A percentile compares a stretch with the other conserved stretches of the same genome.
Evolutionary conservation across 1,140 invertebrate genomes (phyloP).

Genomic region (Coenobita brevimanus): DNA sequence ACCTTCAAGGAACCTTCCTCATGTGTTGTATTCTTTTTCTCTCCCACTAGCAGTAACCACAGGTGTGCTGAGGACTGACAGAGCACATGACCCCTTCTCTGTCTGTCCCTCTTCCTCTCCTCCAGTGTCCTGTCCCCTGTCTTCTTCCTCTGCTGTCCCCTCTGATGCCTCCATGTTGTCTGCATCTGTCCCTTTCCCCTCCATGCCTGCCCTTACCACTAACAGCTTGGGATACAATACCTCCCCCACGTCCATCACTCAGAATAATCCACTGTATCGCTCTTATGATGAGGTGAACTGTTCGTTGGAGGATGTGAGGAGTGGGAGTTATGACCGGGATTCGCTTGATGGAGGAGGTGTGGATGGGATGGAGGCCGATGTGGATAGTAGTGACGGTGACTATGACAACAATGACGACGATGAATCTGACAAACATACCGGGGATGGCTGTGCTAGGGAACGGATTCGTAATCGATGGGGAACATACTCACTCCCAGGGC

Average conservation of each 20-base stretch:
- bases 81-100: conserved; percentile 54
- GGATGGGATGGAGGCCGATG: conserved; percentile 42
- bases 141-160: conserved; percentile 49
- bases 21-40: conserved; percentile 39
- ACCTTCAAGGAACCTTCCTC: conserved; percentile 22
- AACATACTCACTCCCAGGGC: conserved; percentile 19
- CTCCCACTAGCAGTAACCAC: conserved; percentile 61
- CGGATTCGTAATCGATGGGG: conserved; percentile 11
- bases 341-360: conserved; percentile 51
- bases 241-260: conserved; percentile 25
- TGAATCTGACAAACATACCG: conserved; percentile 13
- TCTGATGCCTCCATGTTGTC: conserved; percentile 30
- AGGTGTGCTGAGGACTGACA: conserved; percentile 51
- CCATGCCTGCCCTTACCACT: conserved; percentile 31
- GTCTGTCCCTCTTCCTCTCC: conserved; percentile 49
- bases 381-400: conserved; percentile 45
- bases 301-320: conserved; percentile 47
- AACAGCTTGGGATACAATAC: conserved; percentile 29
- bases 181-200: conserved; percentile 21
- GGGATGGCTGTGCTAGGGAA: conserved; percentile 25
- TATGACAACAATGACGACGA: conserved; percentile 23
- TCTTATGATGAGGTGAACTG: conserved; percentile 66
- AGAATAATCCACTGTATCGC: conserved; percentile 65
- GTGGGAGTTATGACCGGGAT: conserved; percentile 47
- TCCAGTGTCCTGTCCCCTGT: conserved; percentile 2